These are phyloP conservation scores for Drosophila quinaria DNA, from an alignment of 2,888 invertebrate genomes.

Conservation along the genomic window DNA sequence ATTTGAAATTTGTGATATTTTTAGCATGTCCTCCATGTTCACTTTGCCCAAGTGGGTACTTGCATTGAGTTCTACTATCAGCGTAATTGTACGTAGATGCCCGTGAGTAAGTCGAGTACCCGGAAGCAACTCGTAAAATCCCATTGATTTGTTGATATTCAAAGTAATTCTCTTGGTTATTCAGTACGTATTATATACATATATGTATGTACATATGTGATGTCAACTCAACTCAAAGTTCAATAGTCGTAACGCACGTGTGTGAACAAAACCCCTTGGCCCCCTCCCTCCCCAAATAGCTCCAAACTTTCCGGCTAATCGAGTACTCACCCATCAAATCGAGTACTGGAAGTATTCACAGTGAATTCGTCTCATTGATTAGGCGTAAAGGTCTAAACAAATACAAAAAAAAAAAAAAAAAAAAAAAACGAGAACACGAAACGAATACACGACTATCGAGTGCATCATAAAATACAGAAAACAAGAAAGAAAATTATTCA, in stretches of 20 bases:
- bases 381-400: slow-evolving; percentile 6
- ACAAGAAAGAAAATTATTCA: background rate
- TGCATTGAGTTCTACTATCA: background rate
- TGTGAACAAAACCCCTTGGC: background rate
- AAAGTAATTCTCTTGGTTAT: slow-evolving; percentile 1
- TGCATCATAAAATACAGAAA: slow-evolving; percentile 1
- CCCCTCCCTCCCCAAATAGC: background rate
- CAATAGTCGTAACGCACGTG: slow-evolving; percentile 18
- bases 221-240: slow-evolving; percentile 21
- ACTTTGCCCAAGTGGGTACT: background rate
- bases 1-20: too few relatives aligned
- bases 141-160: slow-evolving; percentile 10
- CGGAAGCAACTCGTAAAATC: slow-evolving; percentile 2
- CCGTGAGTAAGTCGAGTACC: background rate
- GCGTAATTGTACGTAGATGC: background rate
- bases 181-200: too few relatives aligned
- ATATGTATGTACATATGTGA: background rate
- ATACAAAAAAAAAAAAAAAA: slow-evolving; percentile 7
- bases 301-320: background rate
- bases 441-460: slow-evolving; percentile 1
- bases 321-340: background rate
- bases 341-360: slow-evolving; percentile 1
- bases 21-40: background rate
- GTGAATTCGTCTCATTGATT: slow-evolving; percentile 20
- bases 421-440: background rate